Evolutionary conservation across 2,113 vertebrate species (phyloP).

Genomic region (Melanotaenia duboulayi): DNA sequence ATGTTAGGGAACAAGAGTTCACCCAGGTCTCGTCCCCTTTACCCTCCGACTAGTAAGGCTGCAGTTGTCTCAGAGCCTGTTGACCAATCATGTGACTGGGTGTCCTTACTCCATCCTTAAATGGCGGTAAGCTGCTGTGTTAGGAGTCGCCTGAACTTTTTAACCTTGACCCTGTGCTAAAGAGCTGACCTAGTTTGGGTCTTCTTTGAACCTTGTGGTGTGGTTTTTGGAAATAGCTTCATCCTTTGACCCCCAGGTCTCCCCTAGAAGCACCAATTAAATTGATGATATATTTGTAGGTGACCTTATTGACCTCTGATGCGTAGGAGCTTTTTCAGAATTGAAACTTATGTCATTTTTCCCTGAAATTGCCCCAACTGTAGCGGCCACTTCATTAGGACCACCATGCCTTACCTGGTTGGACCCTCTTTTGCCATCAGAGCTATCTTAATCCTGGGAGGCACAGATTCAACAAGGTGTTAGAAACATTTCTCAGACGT

Average conservation of each 20-base stretch:
- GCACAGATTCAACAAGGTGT: no score
- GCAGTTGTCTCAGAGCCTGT: neutral
- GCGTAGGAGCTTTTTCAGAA: neutral
- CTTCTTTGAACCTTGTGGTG: neutral
- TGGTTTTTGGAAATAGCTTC: neutral
- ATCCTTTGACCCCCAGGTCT: constrained; percentile 3
- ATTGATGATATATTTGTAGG: constrained; percentile 23
- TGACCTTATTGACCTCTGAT: neutral
- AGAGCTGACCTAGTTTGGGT: neutral
- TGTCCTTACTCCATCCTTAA: no score
- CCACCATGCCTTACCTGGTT: no score
- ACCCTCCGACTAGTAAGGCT: neutral
- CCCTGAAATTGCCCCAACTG: neutral
- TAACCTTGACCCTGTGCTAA: neutral
- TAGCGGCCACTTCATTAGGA: no score
- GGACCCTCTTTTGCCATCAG: no score
- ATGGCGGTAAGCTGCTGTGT: neutral
- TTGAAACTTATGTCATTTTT: neutral
- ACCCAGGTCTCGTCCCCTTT: neutral
- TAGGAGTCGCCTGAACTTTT: constrained; percentile 5
- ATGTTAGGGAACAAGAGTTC: neutral
- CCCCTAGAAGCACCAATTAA: constrained; percentile 14
- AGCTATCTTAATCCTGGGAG: no score
- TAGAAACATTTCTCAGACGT: no score
- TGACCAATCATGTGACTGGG: constrained; percentile 8